Percentiles rank a stretch among this genome's conserved stretches.
Conservation (phyloP, 2,113 vertebrate genomes). For the Tragelaphus imberbis region DNA sequence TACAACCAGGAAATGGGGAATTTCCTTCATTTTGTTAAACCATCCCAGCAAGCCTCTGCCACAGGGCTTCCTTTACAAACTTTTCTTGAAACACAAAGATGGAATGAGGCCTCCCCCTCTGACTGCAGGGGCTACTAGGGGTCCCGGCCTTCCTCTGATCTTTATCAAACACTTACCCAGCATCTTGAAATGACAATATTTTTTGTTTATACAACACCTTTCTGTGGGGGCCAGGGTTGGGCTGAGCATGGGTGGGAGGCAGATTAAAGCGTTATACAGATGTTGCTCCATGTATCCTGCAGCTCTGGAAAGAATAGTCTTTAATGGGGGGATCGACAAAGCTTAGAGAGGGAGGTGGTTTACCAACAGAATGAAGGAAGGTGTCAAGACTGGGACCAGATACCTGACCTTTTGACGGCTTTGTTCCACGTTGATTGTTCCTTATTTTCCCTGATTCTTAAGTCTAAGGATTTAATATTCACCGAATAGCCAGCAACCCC, state of each 20-base stretch:
- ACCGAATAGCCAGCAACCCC: not conserved
- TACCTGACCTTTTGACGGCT: not conserved
- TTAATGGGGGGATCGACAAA: not conserved
- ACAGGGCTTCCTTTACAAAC: constrained; percentile 57
- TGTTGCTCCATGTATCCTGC: not conserved
- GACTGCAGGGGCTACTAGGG: not conserved
- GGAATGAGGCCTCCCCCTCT: not conserved
- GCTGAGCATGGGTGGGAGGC: not conserved
- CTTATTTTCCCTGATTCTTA: not conserved
- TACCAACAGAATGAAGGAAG: not conserved
- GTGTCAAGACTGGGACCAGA: not conserved
- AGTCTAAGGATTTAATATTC: not conserved
- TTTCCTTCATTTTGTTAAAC: constrained; percentile 69
- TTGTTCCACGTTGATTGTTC: no score
- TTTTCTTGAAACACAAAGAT: constrained; percentile 4
- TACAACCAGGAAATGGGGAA: constrained; percentile 73
- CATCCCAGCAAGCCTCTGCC: constrained; percentile 10
- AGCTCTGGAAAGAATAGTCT: not conserved
- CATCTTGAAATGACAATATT: not conserved
- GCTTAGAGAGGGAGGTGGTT: not conserved
- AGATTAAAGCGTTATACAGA: not conserved
- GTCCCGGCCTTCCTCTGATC: constrained; percentile 43
- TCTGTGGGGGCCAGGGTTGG: not conserved
- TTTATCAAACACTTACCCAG: constrained; percentile 25
- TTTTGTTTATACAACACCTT: constrained; percentile 66